Evolutionary conservation across 2,888 invertebrate genomes (phyloP).

Genomic region (Spatulosminthurus flaviceps): DNA sequence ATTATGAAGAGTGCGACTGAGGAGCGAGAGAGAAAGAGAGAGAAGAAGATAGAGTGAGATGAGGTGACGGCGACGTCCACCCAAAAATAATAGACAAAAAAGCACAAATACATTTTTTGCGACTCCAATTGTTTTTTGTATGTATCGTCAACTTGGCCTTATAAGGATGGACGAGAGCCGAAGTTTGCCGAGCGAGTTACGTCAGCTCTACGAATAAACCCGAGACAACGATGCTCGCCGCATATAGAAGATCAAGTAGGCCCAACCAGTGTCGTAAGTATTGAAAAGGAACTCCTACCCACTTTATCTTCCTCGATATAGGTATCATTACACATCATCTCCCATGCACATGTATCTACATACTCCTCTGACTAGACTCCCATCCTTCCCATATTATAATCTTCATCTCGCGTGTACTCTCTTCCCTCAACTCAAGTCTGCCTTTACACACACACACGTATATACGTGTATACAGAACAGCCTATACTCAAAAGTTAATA

Average conservation of each 20-base stretch:
- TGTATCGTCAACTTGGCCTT: constrained; percentile 64
- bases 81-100: constrained; percentile 42
- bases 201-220: constrained; percentile 64
- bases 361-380: not conserved
- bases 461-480: too few relatives aligned
- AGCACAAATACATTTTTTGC: constrained; percentile 49
- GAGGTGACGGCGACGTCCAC: constrained; percentile 46
- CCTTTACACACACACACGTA: not conserved
- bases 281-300: constrained; percentile 40
- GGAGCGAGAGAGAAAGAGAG: not conserved
- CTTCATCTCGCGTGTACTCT: not conserved
- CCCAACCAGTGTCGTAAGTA: constrained; percentile 9
- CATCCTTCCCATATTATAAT: not conserved
- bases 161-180: constrained; percentile 64
- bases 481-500: too few relatives aligned
- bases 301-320: constrained; percentile 35
- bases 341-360: not conserved
- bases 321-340: not conserved
- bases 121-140: constrained; percentile 55
- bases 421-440: not conserved
- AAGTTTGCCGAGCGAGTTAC: constrained; percentile 64
- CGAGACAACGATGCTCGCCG: constrained; percentile 52
- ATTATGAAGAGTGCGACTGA: not conserved
- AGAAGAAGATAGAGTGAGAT: constrained; percentile 21
- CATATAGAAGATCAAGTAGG: constrained; percentile 24